Conservation (phyloP, 2,797 vertebrate species). For the Cynodonichthys magdalenae region DNA sequence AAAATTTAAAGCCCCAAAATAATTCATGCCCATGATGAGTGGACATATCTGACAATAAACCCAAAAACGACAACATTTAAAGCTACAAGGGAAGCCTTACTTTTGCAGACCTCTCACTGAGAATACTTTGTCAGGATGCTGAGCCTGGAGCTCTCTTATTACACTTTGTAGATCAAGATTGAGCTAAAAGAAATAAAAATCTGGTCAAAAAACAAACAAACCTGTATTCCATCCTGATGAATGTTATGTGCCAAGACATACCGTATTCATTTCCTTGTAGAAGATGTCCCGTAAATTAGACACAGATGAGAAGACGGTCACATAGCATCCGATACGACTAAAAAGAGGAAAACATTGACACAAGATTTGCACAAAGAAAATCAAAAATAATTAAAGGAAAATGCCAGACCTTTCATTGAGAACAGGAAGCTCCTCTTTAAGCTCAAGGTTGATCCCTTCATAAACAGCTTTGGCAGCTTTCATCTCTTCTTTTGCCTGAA, state of each 20-base stretch:
- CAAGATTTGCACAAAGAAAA: not conserved
- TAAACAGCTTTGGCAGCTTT: conserved; percentile 86
- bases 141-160: conserved; percentile 90
- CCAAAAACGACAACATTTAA: conserved; percentile 1
- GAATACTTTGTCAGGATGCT: conserved; percentile 92
- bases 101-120: conserved; percentile 84
- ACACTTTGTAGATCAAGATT: conserved; percentile 88
- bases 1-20: too few relatives aligned
- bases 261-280: conserved; percentile 92
- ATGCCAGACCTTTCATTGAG: conserved; percentile 77
- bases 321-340: conserved; percentile 92
- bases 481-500: conserved; percentile 91
- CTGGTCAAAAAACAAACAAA: not conserved
- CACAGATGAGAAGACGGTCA: conserved; percentile 90
- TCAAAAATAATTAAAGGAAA: not conserved
- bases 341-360: conserved; percentile 3
- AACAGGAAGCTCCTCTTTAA: conserved; percentile 88
- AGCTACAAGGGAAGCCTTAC: conserved; percentile 43
- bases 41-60: too few relatives aligned
- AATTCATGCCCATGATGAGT: too few relatives aligned
- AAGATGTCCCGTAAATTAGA: conserved; percentile 89
- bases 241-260: conserved; percentile 50
- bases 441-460: conserved; percentile 88
- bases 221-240: not conserved
- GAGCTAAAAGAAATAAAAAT: conserved; percentile 76